Base-by-base conservation (phyloP, 2,888 invertebrate genomes). In the Cheilosia vernalis region DNA sequence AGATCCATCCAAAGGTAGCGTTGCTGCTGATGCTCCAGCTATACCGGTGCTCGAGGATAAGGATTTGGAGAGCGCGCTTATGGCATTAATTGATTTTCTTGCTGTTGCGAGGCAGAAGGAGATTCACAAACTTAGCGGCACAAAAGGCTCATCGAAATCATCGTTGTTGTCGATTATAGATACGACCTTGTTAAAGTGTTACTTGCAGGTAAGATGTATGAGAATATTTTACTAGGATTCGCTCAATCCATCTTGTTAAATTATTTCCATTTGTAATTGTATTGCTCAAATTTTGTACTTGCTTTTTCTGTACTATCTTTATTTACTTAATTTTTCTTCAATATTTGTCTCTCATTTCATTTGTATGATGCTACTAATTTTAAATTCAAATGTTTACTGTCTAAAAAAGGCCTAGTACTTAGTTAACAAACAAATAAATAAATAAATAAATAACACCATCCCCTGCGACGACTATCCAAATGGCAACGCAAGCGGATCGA, bases 131-230 rank as follows among this genome's bases (percentile, higher is more conserved):
- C 87, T 90, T 78, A 91, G 88, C 88, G 93, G 90, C 49, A 88
- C 89, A 40, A 91, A 92, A 53, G 90, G 87, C 56, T 88, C 88
- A 24, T 89, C 90, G 1, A 91, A 90, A 27, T 90, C 90, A 44
- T 77, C 87, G 56, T 80, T 97, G 33, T 92, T 98, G 79, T 98
- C 98, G 91, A 96, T 99, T 72, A 98, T 99, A 80, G 99, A 99
- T 91, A 99, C 99, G 0, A 99, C 99, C 0, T 93, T 99, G 64
- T 93, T 99, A 10, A 99, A 99, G 92, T 99, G 99, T 90, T 99
- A 99, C 92, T 93, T 99, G 78, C 96, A 97, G 95, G 97, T 96
- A 92, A 87, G n/a, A 27, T 21, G 3, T 17, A 47, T 17, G 4
- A 44, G 2, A 44, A 44, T 13, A n/a, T n/a, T 44, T 5, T 44